Evolutionary conservation across 1,140 invertebrate genomes (phyloP).

Genomic region (Drosophila asahinai): DNA sequence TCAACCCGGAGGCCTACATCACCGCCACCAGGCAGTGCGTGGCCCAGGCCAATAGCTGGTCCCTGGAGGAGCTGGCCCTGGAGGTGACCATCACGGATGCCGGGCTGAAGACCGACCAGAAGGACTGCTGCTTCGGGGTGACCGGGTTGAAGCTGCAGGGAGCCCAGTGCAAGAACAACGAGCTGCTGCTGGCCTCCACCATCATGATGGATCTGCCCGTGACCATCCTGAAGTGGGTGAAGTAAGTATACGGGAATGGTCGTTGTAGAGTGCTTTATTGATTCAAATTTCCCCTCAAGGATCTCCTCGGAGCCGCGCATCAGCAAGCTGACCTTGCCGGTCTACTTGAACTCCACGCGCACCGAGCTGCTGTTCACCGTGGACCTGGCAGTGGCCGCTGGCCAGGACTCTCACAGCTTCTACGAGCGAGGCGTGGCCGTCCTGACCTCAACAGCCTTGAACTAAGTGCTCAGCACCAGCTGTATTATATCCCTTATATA

Average conservation of each 20-base stretch:
- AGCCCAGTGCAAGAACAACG: constrained; percentile 95
- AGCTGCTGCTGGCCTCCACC: constrained; percentile 95
- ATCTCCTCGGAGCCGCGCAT: constrained; percentile 86
- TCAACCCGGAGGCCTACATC: constrained; percentile 99
- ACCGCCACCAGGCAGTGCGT: constrained; percentile 99
- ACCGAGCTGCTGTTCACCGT: constrained; percentile 98
- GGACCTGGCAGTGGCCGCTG: constrained; percentile 94
- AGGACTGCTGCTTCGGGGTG: constrained; percentile 94
- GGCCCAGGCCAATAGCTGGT: constrained; percentile 96
- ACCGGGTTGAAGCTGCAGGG: constrained; percentile 97
- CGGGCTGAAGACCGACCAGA: constrained; percentile 86
- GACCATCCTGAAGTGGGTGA: constrained; percentile 95
- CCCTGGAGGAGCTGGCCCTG: constrained; percentile 97
- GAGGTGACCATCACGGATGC: constrained; percentile 90
- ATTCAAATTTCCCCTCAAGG: constrained; percentile 52
- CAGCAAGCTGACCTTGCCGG: constrained; percentile 94
- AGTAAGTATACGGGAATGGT: constrained; percentile 84
- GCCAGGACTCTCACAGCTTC: constrained; percentile 95
- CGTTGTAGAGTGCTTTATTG: neutral
- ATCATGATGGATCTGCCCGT: constrained; percentile 97
- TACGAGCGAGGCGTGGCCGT: constrained; percentile 99
- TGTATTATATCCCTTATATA: neutral
- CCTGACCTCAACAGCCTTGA: constrained; percentile 94
- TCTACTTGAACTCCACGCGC: constrained; percentile 98
- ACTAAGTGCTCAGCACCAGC: constrained; percentile 86